Evolutionary conservation across 2,797 vertebrate genomes (phyloP).

Genomic region (Acanthurus lineatus): DNA sequence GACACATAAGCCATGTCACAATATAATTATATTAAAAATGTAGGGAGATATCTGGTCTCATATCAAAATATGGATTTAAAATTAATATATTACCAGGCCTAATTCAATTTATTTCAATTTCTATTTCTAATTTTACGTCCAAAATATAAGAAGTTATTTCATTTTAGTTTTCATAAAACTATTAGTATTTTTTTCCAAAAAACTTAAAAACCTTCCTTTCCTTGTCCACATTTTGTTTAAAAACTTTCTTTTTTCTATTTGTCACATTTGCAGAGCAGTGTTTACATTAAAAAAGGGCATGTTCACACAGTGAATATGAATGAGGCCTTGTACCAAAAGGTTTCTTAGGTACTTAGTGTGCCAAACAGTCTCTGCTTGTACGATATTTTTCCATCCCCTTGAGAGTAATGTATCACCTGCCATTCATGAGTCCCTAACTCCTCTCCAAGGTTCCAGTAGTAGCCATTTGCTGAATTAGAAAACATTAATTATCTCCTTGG

Average conservation of each 20-base stretch:
- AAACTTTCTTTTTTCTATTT: constrained; percentile 40
- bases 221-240: neutral
- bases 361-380: constrained; percentile 37
- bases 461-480: constrained; percentile 78
- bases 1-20: too few species aligned
- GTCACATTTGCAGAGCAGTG: neutral
- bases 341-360: constrained; percentile 52
- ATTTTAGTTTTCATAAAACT: constrained; percentile 1
- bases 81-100: too few species aligned
- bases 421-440: constrained; percentile 45
- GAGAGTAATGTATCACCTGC: constrained; percentile 63
- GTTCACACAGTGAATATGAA: constrained; percentile 10
- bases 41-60: too few species aligned
- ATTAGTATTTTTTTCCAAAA: neutral
- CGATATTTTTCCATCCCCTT: constrained; percentile 34
- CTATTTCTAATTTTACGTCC: neutral
- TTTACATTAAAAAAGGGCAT: constrained; percentile 31
- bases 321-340: neutral
- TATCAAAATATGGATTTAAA: too few species aligned
- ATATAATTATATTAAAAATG: too few species aligned
- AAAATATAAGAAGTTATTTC: neutral
- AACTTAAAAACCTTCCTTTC: too few species aligned
- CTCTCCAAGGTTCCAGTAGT: constrained; percentile 45
- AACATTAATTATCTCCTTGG: constrained; percentile 76
- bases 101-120: neutral